A percentile compares a stretch with the other conserved stretches of the same genome.
phyloP scores from a whole-genome alignment of 2,888 invertebrate genomes.

The Chalcis sispes region DNA sequence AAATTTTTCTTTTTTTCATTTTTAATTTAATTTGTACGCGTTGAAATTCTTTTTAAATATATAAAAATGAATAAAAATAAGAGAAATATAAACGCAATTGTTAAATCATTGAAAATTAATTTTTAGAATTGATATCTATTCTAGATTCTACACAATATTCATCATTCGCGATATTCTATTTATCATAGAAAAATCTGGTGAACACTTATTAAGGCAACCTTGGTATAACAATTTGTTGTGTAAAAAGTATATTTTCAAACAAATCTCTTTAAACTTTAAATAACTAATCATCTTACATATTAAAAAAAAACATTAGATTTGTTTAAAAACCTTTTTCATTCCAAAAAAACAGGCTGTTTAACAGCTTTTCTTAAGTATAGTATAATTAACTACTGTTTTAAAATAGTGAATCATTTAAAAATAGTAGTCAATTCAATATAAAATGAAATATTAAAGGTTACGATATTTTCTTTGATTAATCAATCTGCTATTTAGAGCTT shows the following conservation, averaged over 20 bases:
- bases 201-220: constrained; percentile 41
- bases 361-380: too few species aligned
- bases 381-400: neutral
- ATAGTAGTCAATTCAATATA: neutral
- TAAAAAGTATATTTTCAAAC: constrained; percentile 2
- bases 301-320: constrained; percentile 19
- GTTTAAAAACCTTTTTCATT: neutral
- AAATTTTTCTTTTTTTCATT: neutral
- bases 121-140: neutral
- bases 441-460: neutral
- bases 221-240: constrained; percentile 28
- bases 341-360: neutral
- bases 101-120: neutral
- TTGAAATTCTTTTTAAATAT: neutral
- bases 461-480: neutral
- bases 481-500: neutral
- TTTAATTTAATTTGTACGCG: neutral
- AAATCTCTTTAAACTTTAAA: neutral
- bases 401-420: neutral
- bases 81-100: neutral
- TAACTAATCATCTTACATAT: neutral
- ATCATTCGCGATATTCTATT: constrained; percentile 3
- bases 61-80: neutral
- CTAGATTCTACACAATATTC: constrained; percentile 1
- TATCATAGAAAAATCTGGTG: constrained; percentile 19